Evolutionary conservation across 1,140 invertebrate genomes (phyloP).

Genomic region (Oreohelix idahoensis): DNA sequence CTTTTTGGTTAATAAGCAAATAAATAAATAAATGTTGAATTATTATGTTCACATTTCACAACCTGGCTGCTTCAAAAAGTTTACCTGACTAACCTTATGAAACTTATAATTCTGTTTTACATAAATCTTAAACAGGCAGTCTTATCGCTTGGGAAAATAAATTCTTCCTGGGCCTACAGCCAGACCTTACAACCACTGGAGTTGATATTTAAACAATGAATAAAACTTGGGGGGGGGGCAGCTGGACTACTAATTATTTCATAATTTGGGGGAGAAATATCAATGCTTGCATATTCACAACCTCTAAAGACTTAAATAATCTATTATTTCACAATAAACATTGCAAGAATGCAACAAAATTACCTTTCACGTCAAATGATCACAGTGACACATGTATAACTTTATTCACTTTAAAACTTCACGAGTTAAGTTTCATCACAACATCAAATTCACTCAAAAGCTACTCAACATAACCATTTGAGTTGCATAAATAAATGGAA

Average conservation of each 20-base stretch:
- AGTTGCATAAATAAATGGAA: neutral
- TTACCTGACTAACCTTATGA: neutral
- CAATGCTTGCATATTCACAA: neutral
- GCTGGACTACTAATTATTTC: no score
- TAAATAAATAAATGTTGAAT: neutral
- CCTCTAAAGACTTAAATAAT: neutral
- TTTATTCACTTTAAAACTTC: neutral
- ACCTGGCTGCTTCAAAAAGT: neutral
- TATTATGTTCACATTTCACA: slow-evolving; percentile 10
- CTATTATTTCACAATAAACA: neutral
- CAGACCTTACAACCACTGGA: no score
- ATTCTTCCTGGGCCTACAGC: no score
- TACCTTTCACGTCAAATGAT: neutral
- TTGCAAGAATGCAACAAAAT: neutral
- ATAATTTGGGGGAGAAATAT: neutral
- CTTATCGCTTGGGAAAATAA: neutral
- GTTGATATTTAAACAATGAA: no score
- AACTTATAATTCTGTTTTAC: neutral
- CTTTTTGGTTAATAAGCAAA: neutral
- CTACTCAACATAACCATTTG: neutral
- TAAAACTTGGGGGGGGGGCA: no score
- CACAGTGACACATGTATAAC: neutral
- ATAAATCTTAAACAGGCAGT: neutral
- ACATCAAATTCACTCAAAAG: neutral
- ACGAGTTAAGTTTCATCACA: neutral